These are phyloP conservation scores for Pristionchus arcanus DNA, from an alignment of 2,888 invertebrate species.

Conservation along the genomic window DNA sequence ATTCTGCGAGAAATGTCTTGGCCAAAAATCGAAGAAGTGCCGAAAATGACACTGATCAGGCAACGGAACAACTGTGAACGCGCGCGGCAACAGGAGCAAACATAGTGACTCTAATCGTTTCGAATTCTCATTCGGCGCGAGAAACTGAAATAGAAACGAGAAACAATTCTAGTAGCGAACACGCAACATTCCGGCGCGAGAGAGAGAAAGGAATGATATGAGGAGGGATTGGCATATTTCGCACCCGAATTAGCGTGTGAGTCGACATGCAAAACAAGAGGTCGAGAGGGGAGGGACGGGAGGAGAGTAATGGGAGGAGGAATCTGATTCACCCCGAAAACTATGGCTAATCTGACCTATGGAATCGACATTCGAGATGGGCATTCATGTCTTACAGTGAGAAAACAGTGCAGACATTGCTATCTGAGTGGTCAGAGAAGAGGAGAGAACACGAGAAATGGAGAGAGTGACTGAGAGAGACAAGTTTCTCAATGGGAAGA, in stretches of 20 bases:
- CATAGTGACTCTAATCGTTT: neutral
- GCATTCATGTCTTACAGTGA: neutral
- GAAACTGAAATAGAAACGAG: neutral
- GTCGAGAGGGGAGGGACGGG: neutral
- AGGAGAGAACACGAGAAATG: neutral
- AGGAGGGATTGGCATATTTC: constrained; percentile 18
- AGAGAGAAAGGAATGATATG: constrained; percentile 24
- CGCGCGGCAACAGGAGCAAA: neutral
- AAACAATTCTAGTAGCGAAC: neutral
- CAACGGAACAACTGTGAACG: neutral
- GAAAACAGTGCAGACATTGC: neutral
- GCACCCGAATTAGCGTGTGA: neutral
- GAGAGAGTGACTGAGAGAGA: constrained; percentile 5
- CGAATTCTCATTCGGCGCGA: neutral
- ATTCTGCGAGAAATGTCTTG: too few relatives aligned
- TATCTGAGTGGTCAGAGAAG: neutral
- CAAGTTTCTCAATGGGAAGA: constrained; percentile 34
- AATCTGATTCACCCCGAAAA: neutral
- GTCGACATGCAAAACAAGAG: constrained; percentile 31
- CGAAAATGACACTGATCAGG: neutral
- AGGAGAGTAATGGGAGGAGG: neutral
- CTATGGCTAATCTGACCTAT: neutral
- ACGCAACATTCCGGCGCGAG: neutral
- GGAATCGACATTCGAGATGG: neutral
- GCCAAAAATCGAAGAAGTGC: too few relatives aligned